Evolutionary conservation across 2,797 vertebrate genomes (phyloP), one percentile per base, ranked within the genome.

Genomic region (Carduelis carduelis): DNA sequence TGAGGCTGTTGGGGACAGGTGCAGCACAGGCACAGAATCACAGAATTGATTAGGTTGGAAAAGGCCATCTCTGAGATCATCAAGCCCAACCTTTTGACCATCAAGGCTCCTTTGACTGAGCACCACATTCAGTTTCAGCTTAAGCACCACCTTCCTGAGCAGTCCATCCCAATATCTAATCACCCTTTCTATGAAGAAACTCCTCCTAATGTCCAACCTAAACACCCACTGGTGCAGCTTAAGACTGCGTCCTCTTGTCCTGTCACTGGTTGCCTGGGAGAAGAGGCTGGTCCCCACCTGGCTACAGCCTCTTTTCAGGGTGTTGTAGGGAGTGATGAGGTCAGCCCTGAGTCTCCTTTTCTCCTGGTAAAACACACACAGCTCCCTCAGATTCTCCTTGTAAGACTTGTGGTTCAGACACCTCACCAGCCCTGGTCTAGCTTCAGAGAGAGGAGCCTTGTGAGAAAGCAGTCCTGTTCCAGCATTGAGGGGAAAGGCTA

Each of bases 1-100:
- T 9, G 15, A 2, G 2, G 6, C 8, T n/a, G 26, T 4, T 34
- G 6, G 14, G 18, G 18, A 34, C 0, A 0, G n/a, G 18, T 11
- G 14, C n/a, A 35, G 21, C 2, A 6, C 22, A 26, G 21, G 5
- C 7, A 34, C 12, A 83, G 61, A 32, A 34, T 37, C 50, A 32
- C 24, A 32, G 64, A 70, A 37, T 3, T 55, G 3, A 16, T 64
- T 27, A 27, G 11, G 7, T 8, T 57, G n/a, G 24, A 70, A 57
- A 77, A 64, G 14, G 39, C 12, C 53, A n/a, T n/a, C 14, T 50
- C 44, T 44, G n/a, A 70, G 17, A 27, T 39, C 9, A 34, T 18
- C 14, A 30, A 50, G 24, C 20, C 12, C 24, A 52, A 6, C 11
- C 14, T 46, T 50, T 22, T 34, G 44, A 39, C 8, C 14, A 6